These are phyloP conservation scores for Hippocampus zosterae DNA, from an alignment of 2,113 vertebrate species.

Conservation along the genomic window DNA sequence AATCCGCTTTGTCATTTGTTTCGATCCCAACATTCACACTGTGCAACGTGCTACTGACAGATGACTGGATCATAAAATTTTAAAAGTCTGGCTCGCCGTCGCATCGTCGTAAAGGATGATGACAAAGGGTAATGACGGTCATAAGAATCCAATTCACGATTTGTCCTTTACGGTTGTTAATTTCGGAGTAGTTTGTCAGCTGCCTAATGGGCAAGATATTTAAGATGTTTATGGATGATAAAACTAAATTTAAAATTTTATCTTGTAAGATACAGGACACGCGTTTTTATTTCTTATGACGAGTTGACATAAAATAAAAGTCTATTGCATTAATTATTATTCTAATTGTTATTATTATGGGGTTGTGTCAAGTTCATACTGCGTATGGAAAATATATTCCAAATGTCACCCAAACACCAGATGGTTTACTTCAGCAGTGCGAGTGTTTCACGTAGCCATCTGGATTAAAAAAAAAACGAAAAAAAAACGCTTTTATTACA, in stretches of 20 bases:
- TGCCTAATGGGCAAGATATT: not conserved
- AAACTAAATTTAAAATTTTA: not conserved
- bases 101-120: not conserved
- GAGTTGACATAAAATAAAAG: no score
- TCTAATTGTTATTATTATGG: not conserved
- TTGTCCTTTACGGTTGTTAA: not conserved
- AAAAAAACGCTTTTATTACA: not conserved
- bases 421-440: not conserved
- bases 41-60: not conserved
- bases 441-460: not conserved
- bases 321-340: not conserved
- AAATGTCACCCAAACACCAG: not conserved
- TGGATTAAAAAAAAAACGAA: not conserved
- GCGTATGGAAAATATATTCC: not conserved
- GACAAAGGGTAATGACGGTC: not conserved
- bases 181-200: not conserved
- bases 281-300: no score
- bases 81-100: not conserved
- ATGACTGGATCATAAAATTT: not conserved
- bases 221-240: not conserved
- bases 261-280: no score
- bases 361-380: slow-evolving; percentile 2
- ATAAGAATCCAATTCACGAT: not conserved
- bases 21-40: not conserved
- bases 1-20: not conserved